These are phyloP conservation scores for Orthonevra nobilis DNA, from an alignment of 2,888 invertebrate species.

Conservation along the genomic window DNA sequence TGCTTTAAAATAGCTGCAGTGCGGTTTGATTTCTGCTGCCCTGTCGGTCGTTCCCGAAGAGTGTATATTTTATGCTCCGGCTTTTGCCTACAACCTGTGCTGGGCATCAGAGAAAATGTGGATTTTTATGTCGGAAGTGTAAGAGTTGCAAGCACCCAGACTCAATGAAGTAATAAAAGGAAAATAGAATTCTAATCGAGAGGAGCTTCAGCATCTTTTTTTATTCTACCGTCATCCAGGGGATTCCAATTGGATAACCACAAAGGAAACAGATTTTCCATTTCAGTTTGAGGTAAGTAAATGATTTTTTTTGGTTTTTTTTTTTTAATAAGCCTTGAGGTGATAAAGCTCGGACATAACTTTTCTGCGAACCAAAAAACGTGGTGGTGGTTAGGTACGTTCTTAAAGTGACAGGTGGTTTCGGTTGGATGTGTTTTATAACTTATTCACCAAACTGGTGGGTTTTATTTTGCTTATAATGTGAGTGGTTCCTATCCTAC, in stretches of 20 bases:
- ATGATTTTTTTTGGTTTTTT: neutral
- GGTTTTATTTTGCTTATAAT: too few species aligned
- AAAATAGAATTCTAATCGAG: too few species aligned
- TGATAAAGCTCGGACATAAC: constrained; percentile 57
- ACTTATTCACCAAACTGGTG: too few species aligned
- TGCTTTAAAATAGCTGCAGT: constrained; percentile 70
- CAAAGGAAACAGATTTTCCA: constrained; percentile 5
- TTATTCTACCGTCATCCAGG: too few species aligned
- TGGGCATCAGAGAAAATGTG: constrained; percentile 24
- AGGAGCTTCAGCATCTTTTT: too few species aligned
- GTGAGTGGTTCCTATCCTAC: too few species aligned
- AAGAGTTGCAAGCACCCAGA: neutral
- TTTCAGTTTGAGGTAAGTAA: constrained; percentile 44
- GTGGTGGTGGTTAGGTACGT: constrained; percentile 11
- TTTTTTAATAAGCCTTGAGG: neutral
- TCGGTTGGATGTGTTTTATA: too few species aligned
- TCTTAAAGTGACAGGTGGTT: too few species aligned
- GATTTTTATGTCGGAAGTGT: constrained; percentile 37
- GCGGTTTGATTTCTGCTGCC: constrained; percentile 66
- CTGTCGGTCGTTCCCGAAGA: constrained; percentile 50
- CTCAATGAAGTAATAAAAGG: constrained; percentile 8
- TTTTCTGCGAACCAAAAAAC: neutral
- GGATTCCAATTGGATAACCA: constrained; percentile 40
- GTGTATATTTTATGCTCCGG: constrained; percentile 30
- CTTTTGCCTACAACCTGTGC: too few species aligned